Base-by-base conservation (phyloP, 1,140 invertebrate species). In the Anagrus nilaparvatae region DNA sequence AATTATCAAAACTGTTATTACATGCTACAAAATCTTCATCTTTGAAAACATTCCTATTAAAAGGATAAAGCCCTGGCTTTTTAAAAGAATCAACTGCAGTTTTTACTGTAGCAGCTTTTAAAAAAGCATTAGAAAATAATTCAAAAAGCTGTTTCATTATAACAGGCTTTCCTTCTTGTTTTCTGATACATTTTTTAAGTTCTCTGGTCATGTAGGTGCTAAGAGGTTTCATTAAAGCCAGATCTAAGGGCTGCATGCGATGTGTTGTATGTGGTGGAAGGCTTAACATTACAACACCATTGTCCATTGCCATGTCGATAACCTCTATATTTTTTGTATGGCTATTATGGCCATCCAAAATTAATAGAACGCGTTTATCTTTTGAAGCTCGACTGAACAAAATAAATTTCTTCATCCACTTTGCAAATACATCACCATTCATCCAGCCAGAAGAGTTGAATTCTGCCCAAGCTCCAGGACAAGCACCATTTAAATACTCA, bases 161-260 rank as follows among this genome's bases (percentile, higher is more conserved):
- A 7, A 27, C 24, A n/a, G n/a, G n/a, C n/a, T n/a, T n/a, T 27
- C 12, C 6, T 27, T 27, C 24, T 7, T 12, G 6, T 12, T 27
- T 6, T 12, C 24, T 27, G 6, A 7, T 6, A 27, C 12, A 27
- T 27, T 27, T 27, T 7, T 27, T 27, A 6, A 27, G 6, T 12
- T 27, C 24, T 12, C 12, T 12, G 6, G 24, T 27, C 6, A 7
- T 7, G 12, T 27, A 27, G 24, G 6, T 6, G 12, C 24, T 27
- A 12, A 27, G 24, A 7, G 24, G 24, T 27, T 27, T 27, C 24
- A 27, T 27, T 7, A 27, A 27, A 27, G 6, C 24, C 13, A n/a
- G n/a, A n/a, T n/a, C 59, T 40, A 53, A 23, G 13, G 58, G 58
- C 43, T 65, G 60, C 17, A 65, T 28, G 34, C 54, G 53, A 37